Base-by-base conservation (phyloP, 2,113 vertebrate genomes). In the Labrus mixtus region DNA sequence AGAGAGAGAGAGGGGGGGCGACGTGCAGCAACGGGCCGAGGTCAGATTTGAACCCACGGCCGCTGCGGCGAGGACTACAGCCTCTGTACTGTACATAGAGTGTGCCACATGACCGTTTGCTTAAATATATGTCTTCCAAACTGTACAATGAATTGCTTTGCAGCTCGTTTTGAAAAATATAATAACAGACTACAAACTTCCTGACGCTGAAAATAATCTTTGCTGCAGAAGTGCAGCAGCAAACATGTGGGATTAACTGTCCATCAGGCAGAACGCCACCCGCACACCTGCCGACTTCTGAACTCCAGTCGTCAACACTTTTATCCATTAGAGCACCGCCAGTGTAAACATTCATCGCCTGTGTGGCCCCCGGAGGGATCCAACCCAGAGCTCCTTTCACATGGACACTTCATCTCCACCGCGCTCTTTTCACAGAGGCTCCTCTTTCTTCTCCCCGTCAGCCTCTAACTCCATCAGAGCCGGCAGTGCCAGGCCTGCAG, bases 401-500 rank as follows among this genome's bases (percentile, higher is more conserved):
- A 13, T 76, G 79, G 77, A 84, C 73, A 62, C 79, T 79, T 75
- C 37, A 75, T 64, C 56, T 61, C 43, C 36, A 23, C 11, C 37
- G 43, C 16, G 51, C 33, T 54, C 71, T 11, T 58, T 82, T 70
- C 54, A 65, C 0, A 0, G n/a, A 29, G 48, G 17, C 68, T 61
- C 57, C 60, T 71, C 72, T 76, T 72, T 85, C 79, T 75, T 79
- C 67, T 43, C 61, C 68, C 70, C 73, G 33, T 65, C 74, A 36
- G 71, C 78, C 45, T 51, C 2, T 45, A 70, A 81, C 74, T 76
- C 72, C 5, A 59, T 84, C 71, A 59, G 76, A 63, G 76, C n/a
- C 43, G 63, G n/a, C 77, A 23, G 71, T 76, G 87, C 88, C 79
- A 70, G 67, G 39, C 64, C 84, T 70, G 83, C 89, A 85, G 63